Percentiles rank a stretch among this genome's conserved stretches.
Conservation (phyloP, 2,113 vertebrate genomes). For the Petrocephalus zakoni region DNA sequence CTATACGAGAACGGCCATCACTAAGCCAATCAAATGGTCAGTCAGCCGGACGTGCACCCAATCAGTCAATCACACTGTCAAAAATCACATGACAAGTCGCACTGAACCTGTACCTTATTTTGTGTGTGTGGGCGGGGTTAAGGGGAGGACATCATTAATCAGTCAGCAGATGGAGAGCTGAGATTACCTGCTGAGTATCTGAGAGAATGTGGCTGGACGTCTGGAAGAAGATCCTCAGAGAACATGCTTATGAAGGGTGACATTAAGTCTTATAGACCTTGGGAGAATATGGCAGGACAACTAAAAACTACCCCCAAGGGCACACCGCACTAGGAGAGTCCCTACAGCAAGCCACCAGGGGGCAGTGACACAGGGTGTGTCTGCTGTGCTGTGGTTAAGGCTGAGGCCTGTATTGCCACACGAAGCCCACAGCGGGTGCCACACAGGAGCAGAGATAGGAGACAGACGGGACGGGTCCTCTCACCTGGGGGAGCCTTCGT, state of each 20-base stretch:
- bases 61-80: conserved; percentile 3
- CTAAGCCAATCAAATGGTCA: not conserved
- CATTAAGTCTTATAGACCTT: not conserved
- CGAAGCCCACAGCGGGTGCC: not conserved
- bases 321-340: not conserved
- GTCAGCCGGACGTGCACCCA: not conserved
- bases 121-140: not conserved
- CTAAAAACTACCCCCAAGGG: not conserved
- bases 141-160: not conserved
- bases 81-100: not conserved
- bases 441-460: not conserved
- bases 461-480: not conserved
- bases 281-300: not conserved
- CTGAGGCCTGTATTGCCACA: too few species aligned
- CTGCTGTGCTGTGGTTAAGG: not conserved
- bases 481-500: not conserved
- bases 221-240: not conserved
- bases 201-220: not conserved
- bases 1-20: not conserved
- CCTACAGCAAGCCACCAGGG: not conserved
- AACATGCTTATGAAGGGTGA: not conserved
- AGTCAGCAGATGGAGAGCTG: not conserved
- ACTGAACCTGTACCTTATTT: not conserved
- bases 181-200: not conserved
- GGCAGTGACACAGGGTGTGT: not conserved